Conservation (phyloP, 2,797 vertebrate genomes). For the Ataeniobius toweri region DNA sequence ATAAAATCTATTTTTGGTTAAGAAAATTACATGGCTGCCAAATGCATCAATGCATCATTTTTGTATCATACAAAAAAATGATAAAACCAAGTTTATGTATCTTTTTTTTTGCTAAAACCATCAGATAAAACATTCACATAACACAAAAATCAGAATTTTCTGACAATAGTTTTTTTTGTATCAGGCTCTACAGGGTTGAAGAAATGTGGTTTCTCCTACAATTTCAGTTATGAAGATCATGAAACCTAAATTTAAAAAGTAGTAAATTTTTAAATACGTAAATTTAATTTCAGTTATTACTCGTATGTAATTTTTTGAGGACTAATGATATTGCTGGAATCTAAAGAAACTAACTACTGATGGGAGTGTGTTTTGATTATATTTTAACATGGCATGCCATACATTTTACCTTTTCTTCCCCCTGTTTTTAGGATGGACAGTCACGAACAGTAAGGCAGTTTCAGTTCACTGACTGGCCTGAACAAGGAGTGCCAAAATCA, state of each 20-base stretch:
- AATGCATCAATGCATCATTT: no score
- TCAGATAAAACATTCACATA: no score
- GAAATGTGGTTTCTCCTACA: background rate
- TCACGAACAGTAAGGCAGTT: constrained; percentile 98
- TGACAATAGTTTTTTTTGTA: background rate
- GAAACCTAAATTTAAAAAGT: background rate
- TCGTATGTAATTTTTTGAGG: background rate
- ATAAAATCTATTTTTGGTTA: no score
- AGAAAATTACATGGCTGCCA: no score
- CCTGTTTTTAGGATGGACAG: constrained; percentile 89
- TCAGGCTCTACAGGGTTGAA: background rate
- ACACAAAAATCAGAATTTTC: no score
- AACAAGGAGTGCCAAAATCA: constrained; percentile 99
- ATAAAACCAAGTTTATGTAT: background rate
- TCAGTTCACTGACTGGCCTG: constrained; percentile 99
- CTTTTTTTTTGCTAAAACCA: no score
- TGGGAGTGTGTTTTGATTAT: background rate
- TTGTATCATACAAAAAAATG: no score
- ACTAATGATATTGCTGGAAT: background rate
- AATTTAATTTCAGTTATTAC: background rate
- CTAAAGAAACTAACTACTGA: no score
- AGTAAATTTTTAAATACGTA: background rate
- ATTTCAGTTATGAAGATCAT: background rate
- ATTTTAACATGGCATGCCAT: background rate
- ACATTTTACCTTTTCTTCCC: background rate